These are phyloP conservation scores for Artemia franciscana DNA, from an alignment of 1,140 invertebrate species.

Conservation along the genomic window DNA sequence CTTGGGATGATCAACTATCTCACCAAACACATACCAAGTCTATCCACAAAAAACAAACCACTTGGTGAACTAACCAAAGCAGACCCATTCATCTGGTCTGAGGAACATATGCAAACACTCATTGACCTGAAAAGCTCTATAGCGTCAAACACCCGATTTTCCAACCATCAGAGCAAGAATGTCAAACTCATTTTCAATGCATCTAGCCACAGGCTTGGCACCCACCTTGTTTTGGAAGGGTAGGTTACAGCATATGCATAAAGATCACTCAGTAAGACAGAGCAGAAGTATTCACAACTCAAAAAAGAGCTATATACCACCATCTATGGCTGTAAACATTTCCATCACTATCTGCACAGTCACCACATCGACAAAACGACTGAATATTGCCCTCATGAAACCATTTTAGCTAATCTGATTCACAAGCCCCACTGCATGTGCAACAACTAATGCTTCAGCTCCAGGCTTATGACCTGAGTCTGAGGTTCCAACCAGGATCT, in stretches of 20 bases:
- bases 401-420: not conserved
- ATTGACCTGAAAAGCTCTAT: not conserved
- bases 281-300: constrained; percentile 17
- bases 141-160: not conserved
- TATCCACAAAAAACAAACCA: not conserved
- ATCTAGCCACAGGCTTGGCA: constrained; percentile 15
- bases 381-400: constrained; percentile 18
- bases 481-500: not conserved
- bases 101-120: not conserved
- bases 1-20: constrained; percentile 15
- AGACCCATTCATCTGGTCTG: not conserved
- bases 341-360: constrained; percentile 21
- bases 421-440: not conserved
- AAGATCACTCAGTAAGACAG: constrained; percentile 18
- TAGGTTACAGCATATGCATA: constrained; percentile 22
- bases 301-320: not conserved
- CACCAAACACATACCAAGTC: constrained; percentile 15
- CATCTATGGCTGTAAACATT: constrained; percentile 11
- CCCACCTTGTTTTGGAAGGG: constrained; percentile 14
- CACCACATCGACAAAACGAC: constrained; percentile 15
- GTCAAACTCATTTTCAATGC: constrained; percentile 13
- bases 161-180: not conserved
- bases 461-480: too few species aligned
- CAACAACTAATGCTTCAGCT: not conserved
- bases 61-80: not conserved